These are phyloP conservation scores for Erebia epiphron DNA, from an alignment of 2,888 invertebrate species.

Conservation along the genomic window DNA sequence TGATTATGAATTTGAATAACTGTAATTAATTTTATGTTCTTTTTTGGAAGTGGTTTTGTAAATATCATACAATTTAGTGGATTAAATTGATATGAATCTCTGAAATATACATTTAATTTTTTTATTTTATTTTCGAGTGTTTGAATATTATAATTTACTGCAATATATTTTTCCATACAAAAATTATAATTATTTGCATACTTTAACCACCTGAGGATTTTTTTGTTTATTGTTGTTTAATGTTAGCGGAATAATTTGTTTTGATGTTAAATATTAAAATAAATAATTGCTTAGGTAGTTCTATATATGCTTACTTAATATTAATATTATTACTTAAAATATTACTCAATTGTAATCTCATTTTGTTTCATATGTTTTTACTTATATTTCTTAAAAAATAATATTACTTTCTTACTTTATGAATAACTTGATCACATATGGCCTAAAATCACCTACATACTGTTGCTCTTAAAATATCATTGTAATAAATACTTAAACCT, in stretches of 20 bases:
- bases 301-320: slow-evolving; percentile 36
- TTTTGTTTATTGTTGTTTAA: slow-evolving; percentile 42
- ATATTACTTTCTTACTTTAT: slow-evolving; percentile 41
- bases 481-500: slow-evolving; percentile 41
- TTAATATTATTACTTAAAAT: slow-evolving; percentile 36
- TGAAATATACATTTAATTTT: slow-evolving; percentile 37
- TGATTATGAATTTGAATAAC: slow-evolving; percentile 8
- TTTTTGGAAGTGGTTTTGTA: slow-evolving; percentile 26
- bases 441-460: slow-evolving; percentile 33
- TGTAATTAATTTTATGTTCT: slow-evolving; percentile 3
- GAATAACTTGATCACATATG: slow-evolving; percentile 14
- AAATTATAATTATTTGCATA: slow-evolving; percentile 25
- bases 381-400: slow-evolving; percentile 40
- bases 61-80: slow-evolving; percentile 42
- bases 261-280: slow-evolving; percentile 39
- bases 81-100: slow-evolving; percentile 51
- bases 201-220: slow-evolving; percentile 38
- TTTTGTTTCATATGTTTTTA: slow-evolving; percentile 52
- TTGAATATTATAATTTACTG: slow-evolving; percentile 32
- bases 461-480: slow-evolving; percentile 22
- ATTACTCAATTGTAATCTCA: slow-evolving; percentile 70
- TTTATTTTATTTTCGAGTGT: slow-evolving; percentile 33
- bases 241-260: slow-evolving; percentile 41
- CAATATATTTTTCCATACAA: slow-evolving; percentile 27
- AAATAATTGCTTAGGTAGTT: slow-evolving; percentile 34